Evolutionary conservation across 1,140 invertebrate species (phyloP), one percentile per base, ranked within the genome.

Genomic region (Cydia fagiglandana): DNA sequence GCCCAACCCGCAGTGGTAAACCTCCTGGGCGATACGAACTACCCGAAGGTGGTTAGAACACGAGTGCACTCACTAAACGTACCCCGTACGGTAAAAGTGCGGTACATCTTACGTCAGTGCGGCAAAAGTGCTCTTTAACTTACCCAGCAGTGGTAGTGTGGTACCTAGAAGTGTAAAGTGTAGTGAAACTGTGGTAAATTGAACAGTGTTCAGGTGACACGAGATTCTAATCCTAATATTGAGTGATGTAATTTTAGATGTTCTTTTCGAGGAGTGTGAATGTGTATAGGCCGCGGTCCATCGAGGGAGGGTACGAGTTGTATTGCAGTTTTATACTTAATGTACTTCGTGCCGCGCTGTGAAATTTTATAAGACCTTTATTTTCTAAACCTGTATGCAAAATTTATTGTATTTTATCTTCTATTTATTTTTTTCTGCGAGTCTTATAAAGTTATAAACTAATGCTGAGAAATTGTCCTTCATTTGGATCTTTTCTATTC

Each of bases 1-100:
- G 83, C 93, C 76, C 84, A 94, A 93, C 80, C 88, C 86, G 9
- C 91, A 91, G 84, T 91, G 91, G 90, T 93, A 89, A 6, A 6
- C 4, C 4, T 34, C 4, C 53, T 6, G 4, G 0, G 13, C 4
- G 4, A 0, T 15, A 15, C 47, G n/a, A 50, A 13, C 47, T 50
- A 50, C 47, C 38, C 38, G 38, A 2, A 41, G 7, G 38, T 41
- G 38, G 38, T 41, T 41, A 9, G 38, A 41, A 41, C 38, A 41
- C 38, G 1, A 41, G 38, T 41, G 7, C 38, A 10, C 7, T 41
- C 38, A 10, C 38, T 41, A 10, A 38, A 41, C 38, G 7, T 41
- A 41, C 38, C 38, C 7, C 9, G 38, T 41, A 41, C 12, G 45
- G 13, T 47, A 13, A 15, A 20, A 56, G 53, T 56, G 53, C 53